These are phyloP conservation scores for Procambarus virginalis DNA, from an alignment of 1,140 invertebrate genomes.

Conservation along the genomic window DNA sequence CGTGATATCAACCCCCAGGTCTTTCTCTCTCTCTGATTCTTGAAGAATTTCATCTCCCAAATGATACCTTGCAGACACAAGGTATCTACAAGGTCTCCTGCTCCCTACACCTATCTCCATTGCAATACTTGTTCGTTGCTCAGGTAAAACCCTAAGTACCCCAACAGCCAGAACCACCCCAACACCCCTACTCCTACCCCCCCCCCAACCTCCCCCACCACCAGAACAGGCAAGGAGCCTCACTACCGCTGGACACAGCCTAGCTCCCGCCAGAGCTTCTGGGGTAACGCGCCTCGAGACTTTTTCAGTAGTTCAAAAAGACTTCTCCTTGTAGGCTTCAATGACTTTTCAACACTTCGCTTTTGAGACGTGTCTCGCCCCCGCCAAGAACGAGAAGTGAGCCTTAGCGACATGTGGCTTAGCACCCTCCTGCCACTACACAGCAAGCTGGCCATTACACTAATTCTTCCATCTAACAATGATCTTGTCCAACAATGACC, in stretches of 20 bases:
- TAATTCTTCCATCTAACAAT: constrained; percentile 14
- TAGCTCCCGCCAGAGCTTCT: background rate
- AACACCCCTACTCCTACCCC: background rate
- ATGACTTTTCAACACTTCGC: background rate
- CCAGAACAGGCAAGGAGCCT: background rate
- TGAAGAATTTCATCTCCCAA: no score
- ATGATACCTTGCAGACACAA: no score
- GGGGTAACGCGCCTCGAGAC: background rate
- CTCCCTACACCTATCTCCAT: no score
- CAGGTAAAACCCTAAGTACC: background rate
- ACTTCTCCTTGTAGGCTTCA: background rate
- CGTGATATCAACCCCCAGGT: no score
- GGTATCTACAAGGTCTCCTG: no score
- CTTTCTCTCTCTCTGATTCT: no score
- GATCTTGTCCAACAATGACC: constrained; percentile 15
- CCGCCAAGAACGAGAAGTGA: background rate
- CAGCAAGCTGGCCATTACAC: background rate
- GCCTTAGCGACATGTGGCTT: constrained; percentile 1
- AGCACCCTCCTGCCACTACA: background rate
- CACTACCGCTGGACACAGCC: background rate
- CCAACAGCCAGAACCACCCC: background rate
- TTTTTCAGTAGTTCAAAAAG: constrained; percentile 1
- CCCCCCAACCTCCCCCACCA: background rate
- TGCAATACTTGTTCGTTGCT: no score
- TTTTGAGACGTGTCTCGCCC: background rate